phyloP scores from a whole-genome alignment of 2,797 vertebrate genomes.

The Neoniphon sammara region DNA sequence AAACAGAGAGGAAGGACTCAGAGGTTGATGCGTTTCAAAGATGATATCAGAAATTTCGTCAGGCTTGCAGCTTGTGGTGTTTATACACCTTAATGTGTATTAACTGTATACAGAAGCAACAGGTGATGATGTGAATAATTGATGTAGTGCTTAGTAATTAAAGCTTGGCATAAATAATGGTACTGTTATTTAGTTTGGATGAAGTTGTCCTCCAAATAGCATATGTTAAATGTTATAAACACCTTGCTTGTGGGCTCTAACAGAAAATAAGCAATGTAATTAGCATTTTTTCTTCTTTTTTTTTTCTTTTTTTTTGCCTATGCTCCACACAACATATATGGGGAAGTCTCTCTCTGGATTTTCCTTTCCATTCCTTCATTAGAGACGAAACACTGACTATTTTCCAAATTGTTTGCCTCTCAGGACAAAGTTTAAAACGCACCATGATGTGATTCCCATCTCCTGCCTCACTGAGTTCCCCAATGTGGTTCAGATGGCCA shows the following conservation, averaged over 20 bases:
- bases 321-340: background rate
- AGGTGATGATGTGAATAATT: background rate
- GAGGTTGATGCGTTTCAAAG: background rate
- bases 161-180: background rate
- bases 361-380: background rate
- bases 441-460: slow-evolving; percentile 97
- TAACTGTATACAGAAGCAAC: background rate
- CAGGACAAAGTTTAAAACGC: slow-evolving; percentile 92
- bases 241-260: background rate
- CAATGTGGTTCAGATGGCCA: slow-evolving; percentile 98
- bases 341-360: slow-evolving; percentile 29
- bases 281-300: no score
- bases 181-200: background rate
- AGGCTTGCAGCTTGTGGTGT: no score
- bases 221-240: background rate
- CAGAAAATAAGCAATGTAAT: background rate
- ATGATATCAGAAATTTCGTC: no score
- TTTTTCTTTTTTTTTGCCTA: background rate
- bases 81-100: no score
- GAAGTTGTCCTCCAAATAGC: background rate
- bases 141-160: no score
- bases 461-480: slow-evolving; percentile 98
- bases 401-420: slow-evolving; percentile 57
- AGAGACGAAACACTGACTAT: background rate
- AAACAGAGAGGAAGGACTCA: background rate